These are phyloP conservation scores for Eulacestoma nigropectus DNA, from an alignment of 2,113 vertebrate species.

Conservation along the genomic window DNA sequence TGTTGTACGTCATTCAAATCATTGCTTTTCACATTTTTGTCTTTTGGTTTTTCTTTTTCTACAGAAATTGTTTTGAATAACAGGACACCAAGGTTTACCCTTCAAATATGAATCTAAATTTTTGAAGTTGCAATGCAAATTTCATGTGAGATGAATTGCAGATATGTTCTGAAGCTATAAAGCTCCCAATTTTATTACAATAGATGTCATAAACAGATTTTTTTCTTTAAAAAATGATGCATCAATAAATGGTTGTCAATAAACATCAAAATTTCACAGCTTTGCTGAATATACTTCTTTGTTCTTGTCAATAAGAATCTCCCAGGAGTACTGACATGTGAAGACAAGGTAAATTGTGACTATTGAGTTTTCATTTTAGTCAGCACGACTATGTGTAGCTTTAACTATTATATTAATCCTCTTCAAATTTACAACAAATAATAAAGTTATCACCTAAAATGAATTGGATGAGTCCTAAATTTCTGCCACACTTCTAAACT, in stretches of 20 bases:
- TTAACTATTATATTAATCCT: not conserved
- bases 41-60: not conserved
- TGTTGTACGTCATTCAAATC: not conserved
- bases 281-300: not conserved
- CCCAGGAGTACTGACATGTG: not conserved
- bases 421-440: not conserved
- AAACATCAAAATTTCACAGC: not conserved
- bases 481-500: not conserved
- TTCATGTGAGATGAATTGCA: not conserved
- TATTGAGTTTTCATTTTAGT: not conserved
- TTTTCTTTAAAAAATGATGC: not conserved
- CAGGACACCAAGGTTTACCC: not conserved
- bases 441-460: not conserved
- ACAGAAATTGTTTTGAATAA: not conserved
- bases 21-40: not conserved
- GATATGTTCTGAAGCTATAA: not conserved
- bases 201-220: not conserved
- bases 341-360: not conserved
- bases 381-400: not conserved
- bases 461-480: not conserved
- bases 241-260: not conserved
- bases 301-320: not conserved
- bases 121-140: not conserved
- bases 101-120: not conserved
- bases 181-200: not conserved